Evolutionary conservation across 2,797 vertebrate genomes (phyloP), one percentile per base, ranked within the genome.

Genomic region (Micromesistius poutassou): DNA sequence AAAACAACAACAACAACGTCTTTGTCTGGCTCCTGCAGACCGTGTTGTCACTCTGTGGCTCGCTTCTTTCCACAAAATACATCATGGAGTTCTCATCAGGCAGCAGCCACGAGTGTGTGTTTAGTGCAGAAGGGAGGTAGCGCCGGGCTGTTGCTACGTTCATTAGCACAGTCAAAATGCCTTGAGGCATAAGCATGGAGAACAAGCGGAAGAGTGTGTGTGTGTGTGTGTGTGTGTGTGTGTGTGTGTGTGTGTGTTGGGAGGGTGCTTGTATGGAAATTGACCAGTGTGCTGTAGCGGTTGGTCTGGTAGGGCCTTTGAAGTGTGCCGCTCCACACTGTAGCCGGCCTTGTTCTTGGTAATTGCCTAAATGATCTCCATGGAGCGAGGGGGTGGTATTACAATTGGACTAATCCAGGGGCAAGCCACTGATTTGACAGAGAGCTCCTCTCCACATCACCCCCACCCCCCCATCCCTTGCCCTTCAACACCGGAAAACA

Each of bases 321-420:
- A 95, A 93, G 94, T 94, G 91, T 91, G 91, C 92, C 93, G 93
- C 93, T 94, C 88, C 86, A 88, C 93, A 87, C 91, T 89, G 90
- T 89, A 86, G 91, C 89, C 87, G 78, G 88, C 94, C 94, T 94
- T 95, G 94, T 95, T 95, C 94, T 95, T 94, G 93, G 89, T 95
- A 95, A 95, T 95, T 95, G 93, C 92, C 92, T 95, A 95, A 95
- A 95, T 94, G 94, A 94, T 95, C 94, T 95, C 95, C 84, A 83
- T 85, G 94, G 93, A 95, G 93, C 84, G 82, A 71, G 3, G 90
- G 89, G 89, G 89, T 91, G 90, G 91, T 83, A 90, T 85, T 93
- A 93, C 94, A 94, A 92, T 91, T 87, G 85, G 92, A 90, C 93
- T 93, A 94, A 95, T 95, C 93, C 92, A 91, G 88, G 86, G 92